These are phyloP conservation scores for Leucozona laternaria DNA, from an alignment of 2,888 invertebrate species.

Conservation along the genomic window DNA sequence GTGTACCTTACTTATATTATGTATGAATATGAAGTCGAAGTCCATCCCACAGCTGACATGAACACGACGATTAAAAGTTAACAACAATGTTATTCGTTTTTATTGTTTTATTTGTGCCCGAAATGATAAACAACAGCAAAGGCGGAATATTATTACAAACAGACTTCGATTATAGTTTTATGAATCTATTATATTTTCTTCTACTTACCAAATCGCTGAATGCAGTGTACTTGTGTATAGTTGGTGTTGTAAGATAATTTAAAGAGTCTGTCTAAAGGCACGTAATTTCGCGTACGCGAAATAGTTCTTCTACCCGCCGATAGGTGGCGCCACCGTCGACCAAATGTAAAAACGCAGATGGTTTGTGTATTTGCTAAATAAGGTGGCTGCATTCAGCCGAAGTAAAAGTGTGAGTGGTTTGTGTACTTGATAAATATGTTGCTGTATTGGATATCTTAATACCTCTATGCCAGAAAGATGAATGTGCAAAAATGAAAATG, in stretches of 20 bases:
- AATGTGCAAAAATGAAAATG: no score
- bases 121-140: constrained; percentile 21
- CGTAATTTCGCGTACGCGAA: no score
- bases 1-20: neutral
- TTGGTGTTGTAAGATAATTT: constrained; percentile 7
- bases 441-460: no score
- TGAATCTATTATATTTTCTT: neutral
- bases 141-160: neutral
- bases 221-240: neutral
- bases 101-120: neutral
- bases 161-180: neutral
- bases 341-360: no score
- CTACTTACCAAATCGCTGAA: constrained; percentile 26
- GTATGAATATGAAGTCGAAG: constrained; percentile 11
- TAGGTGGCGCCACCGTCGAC: no score
- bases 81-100: neutral
- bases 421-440: no score
- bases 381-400: no score
- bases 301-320: no score
- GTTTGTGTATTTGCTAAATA: no score
- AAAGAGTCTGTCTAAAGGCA: no score
- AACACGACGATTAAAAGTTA: neutral
- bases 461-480: no score
- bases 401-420: no score
- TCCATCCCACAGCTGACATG: constrained; percentile 11